These are phyloP conservation scores for Neuroterus valhalla DNA, from an alignment of 1,140 invertebrate genomes.

Conservation along the genomic window DNA sequence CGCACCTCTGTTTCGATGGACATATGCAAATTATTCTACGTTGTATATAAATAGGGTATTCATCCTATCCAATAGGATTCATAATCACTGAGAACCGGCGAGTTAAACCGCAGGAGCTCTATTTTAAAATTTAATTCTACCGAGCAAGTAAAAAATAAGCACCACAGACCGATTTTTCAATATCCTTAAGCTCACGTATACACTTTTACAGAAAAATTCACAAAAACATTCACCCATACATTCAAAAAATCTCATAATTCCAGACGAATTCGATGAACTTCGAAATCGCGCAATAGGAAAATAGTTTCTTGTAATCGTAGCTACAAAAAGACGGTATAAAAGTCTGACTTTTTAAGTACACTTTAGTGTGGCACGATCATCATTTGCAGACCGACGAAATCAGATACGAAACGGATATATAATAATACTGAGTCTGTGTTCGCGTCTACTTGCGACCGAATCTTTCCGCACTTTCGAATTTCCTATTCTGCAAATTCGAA, in stretches of 20 bases:
- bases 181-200: neutral
- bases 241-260: conserved; percentile 20
- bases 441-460: conserved; percentile 9
- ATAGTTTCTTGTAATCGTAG: neutral
- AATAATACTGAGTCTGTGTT: conserved; percentile 22
- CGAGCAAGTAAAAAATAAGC: neutral
- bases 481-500: neutral
- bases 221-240: neutral
- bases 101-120: no score
- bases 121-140: neutral
- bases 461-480: neutral
- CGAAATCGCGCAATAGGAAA: neutral
- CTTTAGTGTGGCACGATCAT: neutral
- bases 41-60: no score
- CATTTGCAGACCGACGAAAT: neutral
- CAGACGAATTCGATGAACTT: neutral
- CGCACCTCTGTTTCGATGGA: no score
- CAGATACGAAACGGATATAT: conserved; percentile 6
- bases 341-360: conserved; percentile 8
- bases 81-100: no score
- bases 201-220: neutral
- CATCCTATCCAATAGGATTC: no score
- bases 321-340: neutral
- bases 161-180: neutral
- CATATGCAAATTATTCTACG: no score